These are phyloP conservation scores for Aegithalos caudatus DNA, from an alignment of 2,113 vertebrate species.

Conservation along the genomic window DNA sequence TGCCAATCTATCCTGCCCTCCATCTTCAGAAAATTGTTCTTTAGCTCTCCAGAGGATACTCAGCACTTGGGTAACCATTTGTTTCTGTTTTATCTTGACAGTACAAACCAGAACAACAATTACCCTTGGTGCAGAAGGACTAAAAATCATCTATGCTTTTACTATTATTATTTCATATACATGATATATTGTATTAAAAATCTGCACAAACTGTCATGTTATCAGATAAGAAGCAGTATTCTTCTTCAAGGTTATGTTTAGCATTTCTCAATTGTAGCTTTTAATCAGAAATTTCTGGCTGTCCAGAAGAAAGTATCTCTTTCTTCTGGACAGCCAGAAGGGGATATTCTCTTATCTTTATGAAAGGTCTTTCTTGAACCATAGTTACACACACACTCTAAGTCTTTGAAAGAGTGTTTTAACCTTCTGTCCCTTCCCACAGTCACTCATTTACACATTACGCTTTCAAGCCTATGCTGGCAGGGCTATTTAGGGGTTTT, in stretches of 20 bases:
- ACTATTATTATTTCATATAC: not conserved
- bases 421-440: not conserved
- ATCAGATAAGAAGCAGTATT: not conserved
- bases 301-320: not conserved
- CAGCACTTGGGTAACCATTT: not conserved
- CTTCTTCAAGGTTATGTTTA: conserved; percentile 11
- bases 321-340: too few relatives aligned
- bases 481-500: not conserved
- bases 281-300: not conserved
- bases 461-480: not conserved
- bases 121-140: not conserved
- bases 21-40: conserved; percentile 24
- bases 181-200: not conserved
- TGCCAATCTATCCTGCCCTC: not conserved
- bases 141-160: not conserved
- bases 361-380: not conserved
- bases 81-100: conserved; percentile 35
- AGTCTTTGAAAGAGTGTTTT: not conserved
- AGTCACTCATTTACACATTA: not conserved
- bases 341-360: not conserved
- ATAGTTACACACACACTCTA: not conserved
- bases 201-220: not conserved
- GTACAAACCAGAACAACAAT: not conserved
- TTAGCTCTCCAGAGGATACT: not conserved
- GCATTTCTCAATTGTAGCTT: not conserved